Evolutionary conservation across 2,888 invertebrate genomes (phyloP), one percentile per base, ranked within the genome.

Genomic region (Pantelozetes paolii): DNA sequence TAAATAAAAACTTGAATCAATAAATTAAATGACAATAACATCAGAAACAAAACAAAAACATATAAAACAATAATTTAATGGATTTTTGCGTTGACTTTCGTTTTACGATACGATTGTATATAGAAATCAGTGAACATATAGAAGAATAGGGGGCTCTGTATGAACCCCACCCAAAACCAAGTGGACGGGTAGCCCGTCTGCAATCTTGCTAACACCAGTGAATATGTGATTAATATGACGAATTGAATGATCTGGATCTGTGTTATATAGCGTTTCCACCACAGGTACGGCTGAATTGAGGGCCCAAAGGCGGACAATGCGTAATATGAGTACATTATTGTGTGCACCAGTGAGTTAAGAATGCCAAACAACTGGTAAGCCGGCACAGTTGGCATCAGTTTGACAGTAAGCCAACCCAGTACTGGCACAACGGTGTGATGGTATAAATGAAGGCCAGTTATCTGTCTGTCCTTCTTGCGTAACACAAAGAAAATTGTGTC

Each of bases 401-500:
- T 70, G 70, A 74, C 32, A n/a, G 26, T 23, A n/a, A 50, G 2
- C 28, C 48, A 74, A 11, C 70, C 74, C 3, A 74, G 28, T 3
- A 74, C 26, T 1, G 74, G 74, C 9, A 74, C 74, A 18, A 54
- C 5, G 11, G 71, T 71, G 36, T 74, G 74, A 20, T 74, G 74
- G 32, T 74, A 74, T 1, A 74, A 15, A 42, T 74, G 74, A n/a
- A 74, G 50, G 28, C 48, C 69, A 11, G 59, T 32, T 1, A 45
- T 45, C 45, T 45, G 74, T 15, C 42, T 18, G 23, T 74, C n/a
- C 30, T 36, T 50, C 20, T 74, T 74, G 28, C 74, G 15, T 15
- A 74, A 28, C 13, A 74, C 74, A 42, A 74, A 74, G 42, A 74
- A 74, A 1, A 74, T 32, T 2, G 74, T 74, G 59, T 74, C 74